Base-by-base conservation (phyloP, 2,888 invertebrate species). In the Orchestes rusci region DNA sequence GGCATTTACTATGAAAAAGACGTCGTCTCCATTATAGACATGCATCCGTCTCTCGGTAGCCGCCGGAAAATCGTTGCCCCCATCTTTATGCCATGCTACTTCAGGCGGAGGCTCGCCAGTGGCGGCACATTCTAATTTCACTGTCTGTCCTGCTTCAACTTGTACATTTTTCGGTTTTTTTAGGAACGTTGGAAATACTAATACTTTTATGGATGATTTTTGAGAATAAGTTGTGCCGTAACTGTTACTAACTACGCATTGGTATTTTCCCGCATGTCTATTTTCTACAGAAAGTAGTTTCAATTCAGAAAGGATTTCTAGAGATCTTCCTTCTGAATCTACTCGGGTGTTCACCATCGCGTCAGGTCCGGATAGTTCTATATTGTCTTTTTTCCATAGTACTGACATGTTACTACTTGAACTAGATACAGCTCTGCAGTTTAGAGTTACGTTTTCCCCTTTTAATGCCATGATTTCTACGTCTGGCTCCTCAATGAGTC, bases 11-110 rank as follows among this genome's bases (percentile, higher is more conserved):
- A 96, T 95, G 62, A 92, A 90, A 65, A 94, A 90, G 2, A 86
- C 82, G 65, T 93, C 89, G 63, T 95, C 94, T 19, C 82, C 80
- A 1, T 90, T 86, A 79, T 92, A 87, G 34, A 94, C 89, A 69
- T 89, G 87, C 82, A 96, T 86, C 27, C 95, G 74, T 32, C 94
- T 77, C 66, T 96, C 94, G 55, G 86, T 76, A 5, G 95, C 95
- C 3, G 96, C 95, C 4, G 94, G 94, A 66, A 96, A 95, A 62
- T 92, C 87, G 61, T 87, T 85, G 0, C 87, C 90, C n/a, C 89
- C 90, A 70, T 89, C 90, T 68, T 92, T 92, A 59, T 88, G 84
- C 84, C 91, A 84, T 0, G 87, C 84, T 56, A 92, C 37, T 69
- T 89, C 84, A 13, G 95, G 95, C 36, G 77, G 71, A 0, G 95